Evolutionary conservation across 2,888 invertebrate species (phyloP).

Genomic region (Blera fallax): DNA sequence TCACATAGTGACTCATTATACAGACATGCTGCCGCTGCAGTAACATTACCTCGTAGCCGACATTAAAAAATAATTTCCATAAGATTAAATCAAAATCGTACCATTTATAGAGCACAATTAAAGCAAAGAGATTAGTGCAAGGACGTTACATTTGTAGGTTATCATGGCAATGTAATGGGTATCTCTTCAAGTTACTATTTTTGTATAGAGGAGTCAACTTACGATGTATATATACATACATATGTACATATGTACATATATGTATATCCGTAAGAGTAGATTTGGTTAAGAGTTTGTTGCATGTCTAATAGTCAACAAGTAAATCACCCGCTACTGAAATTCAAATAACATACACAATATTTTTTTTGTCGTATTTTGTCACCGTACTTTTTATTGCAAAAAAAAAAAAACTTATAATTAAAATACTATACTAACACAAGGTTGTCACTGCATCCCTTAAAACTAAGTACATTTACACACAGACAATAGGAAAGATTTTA

Average conservation of each 20-base stretch:
- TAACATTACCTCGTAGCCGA: no score
- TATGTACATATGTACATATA: no score
- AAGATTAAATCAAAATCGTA: background rate
- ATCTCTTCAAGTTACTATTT: background rate
- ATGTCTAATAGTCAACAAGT: no score
- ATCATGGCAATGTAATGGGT: background rate
- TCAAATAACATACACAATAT: background rate
- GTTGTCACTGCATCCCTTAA: conserved; percentile 70
- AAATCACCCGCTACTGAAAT: background rate
- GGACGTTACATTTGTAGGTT: background rate
- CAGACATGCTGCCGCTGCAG: no score
- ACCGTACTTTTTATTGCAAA: conserved; percentile 71
- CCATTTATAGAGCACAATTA: background rate
- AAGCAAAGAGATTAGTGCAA: background rate
- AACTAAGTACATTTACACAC: conserved; percentile 68
- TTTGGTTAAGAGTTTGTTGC: background rate
- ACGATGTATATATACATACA: background rate
- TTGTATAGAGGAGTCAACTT: no score
- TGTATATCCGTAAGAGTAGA: background rate
- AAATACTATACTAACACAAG: conserved; percentile 62
- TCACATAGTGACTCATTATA: no score
- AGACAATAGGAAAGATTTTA: conserved; percentile 72
- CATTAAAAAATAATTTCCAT: background rate
- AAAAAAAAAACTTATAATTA: conserved; percentile 51
- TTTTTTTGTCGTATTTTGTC: conserved; percentile 66